Conservation (phyloP, 53 echinoderm and acorn worm genomes). For the Patiria pectinifera region DNA sequence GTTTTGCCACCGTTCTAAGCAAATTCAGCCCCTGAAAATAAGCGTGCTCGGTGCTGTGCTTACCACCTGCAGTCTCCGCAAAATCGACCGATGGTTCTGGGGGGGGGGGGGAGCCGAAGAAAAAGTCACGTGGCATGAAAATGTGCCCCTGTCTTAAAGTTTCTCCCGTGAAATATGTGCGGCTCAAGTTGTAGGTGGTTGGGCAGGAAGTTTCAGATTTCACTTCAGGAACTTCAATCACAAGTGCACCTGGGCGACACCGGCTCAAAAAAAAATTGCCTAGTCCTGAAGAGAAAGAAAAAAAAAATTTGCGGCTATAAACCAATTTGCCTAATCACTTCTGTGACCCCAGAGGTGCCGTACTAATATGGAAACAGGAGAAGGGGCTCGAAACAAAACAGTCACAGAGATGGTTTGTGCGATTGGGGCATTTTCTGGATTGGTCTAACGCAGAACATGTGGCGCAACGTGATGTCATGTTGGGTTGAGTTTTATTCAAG, state of each 20-base stretch:
- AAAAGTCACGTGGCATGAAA: not conserved
- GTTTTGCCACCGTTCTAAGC: too few species aligned
- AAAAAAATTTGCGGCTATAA: not conserved
- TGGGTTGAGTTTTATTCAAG: not conserved
- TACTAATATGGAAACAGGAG: not conserved
- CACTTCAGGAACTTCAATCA: conserved; percentile 29
- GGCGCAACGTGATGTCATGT: not conserved
- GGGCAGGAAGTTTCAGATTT: conserved; percentile 34
- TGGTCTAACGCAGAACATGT: not conserved
- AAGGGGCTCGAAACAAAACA: not conserved
- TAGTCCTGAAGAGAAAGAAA: not conserved
- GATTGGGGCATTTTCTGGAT: not conserved
- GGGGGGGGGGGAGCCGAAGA: too few species aligned
- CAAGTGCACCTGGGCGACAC: conserved; percentile 25
- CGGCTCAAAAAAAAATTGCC: not conserved
- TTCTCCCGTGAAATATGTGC: not conserved
- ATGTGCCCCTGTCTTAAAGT: not conserved
- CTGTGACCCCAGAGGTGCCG: not conserved
- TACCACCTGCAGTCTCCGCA: too few species aligned
- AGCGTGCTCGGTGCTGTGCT: too few species aligned
- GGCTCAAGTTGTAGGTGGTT: not conserved
- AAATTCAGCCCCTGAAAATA: too few species aligned
- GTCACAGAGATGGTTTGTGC: not conserved
- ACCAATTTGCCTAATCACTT: not conserved
- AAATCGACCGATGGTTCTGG: too few species aligned